phyloP scores from a whole-genome alignment of 1,140 invertebrate genomes.

The Atta texana region DNA sequence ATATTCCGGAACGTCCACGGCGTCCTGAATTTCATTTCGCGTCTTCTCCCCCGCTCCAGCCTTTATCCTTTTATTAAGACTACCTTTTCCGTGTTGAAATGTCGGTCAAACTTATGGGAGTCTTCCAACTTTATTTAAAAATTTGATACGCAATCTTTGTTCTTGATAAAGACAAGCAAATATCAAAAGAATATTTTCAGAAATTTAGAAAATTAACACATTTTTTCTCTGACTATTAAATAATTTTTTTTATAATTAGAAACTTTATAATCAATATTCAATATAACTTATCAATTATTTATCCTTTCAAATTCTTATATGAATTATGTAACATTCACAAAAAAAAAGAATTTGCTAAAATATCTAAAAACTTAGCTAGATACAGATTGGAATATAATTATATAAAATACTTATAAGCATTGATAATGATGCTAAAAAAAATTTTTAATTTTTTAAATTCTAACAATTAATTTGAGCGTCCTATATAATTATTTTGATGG shows the following conservation, averaged over 20 bases:
- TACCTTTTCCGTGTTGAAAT: conserved; percentile 13
- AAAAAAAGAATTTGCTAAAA: no score
- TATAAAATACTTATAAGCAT: no score
- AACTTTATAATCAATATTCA: background rate
- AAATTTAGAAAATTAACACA: background rate
- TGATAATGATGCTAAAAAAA: no score
- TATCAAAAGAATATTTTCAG: background rate
- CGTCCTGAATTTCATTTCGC: conserved; percentile 60
- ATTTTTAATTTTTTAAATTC: no score
- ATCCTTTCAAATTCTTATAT: background rate
- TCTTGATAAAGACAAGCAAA: conserved; percentile 2
- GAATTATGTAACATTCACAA: no score
- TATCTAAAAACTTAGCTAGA: no score
- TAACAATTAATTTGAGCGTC: no score
- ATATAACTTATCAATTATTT: background rate
- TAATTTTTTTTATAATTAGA: background rate
- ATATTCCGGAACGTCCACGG: conserved; percentile 53
- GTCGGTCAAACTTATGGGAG: conserved; percentile 21
- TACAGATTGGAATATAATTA: no score
- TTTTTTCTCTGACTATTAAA: background rate
- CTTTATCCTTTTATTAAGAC: conserved; percentile 58
- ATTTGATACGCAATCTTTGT: conserved; percentile 24
- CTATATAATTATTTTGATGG: no score
- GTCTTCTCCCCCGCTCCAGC: conserved; percentile 20
- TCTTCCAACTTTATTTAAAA: conserved; percentile 34